Evolutionary conservation across 2,888 invertebrate genomes (phyloP).

Genomic region (Thereva nobilitata): DNA sequence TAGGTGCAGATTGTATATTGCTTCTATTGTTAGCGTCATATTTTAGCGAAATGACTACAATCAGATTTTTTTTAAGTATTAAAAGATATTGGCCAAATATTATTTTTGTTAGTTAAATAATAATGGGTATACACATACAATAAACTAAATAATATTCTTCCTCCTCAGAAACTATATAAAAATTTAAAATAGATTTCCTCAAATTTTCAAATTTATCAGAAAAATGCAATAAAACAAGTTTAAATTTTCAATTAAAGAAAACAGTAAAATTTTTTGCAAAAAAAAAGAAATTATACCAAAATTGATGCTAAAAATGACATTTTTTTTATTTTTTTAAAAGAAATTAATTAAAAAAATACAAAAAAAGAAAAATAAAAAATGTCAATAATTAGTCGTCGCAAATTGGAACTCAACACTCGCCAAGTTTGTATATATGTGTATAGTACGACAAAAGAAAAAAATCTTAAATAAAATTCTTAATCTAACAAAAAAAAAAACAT

Average conservation of each 20-base stretch:
- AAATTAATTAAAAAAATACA: neutral
- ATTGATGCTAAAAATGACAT: slow-evolving; percentile 29
- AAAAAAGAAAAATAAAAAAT: slow-evolving; percentile 20
- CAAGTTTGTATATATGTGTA: slow-evolving; percentile 42
- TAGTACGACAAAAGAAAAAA: slow-evolving; percentile 31
- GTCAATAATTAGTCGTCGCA: slow-evolving; percentile 34
- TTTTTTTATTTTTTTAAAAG: slow-evolving; percentile 14
- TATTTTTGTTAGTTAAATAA: too few species aligned
- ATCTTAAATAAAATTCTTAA: slow-evolving; percentile 20
- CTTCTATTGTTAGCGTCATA: too few species aligned
- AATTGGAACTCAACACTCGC: slow-evolving; percentile 42
- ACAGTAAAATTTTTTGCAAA: slow-evolving; percentile 5
- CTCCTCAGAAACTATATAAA: too few species aligned
- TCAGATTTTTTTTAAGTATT: too few species aligned
- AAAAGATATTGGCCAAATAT: too few species aligned
- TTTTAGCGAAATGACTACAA: too few species aligned
- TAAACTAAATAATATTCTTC: too few species aligned
- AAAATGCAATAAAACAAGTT: too few species aligned
- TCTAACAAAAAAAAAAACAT: slow-evolving; percentile 3
- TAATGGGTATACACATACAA: too few species aligned
- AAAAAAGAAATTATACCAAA: slow-evolving; percentile 13
- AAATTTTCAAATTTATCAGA: too few species aligned
- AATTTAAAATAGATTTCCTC: too few species aligned
- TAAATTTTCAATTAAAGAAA: neutral
- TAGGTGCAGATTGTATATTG: too few species aligned